These are phyloP conservation scores for Macropus fuliginosus DNA, from an alignment of 2,797 vertebrate genomes.

Conservation along the genomic window DNA sequence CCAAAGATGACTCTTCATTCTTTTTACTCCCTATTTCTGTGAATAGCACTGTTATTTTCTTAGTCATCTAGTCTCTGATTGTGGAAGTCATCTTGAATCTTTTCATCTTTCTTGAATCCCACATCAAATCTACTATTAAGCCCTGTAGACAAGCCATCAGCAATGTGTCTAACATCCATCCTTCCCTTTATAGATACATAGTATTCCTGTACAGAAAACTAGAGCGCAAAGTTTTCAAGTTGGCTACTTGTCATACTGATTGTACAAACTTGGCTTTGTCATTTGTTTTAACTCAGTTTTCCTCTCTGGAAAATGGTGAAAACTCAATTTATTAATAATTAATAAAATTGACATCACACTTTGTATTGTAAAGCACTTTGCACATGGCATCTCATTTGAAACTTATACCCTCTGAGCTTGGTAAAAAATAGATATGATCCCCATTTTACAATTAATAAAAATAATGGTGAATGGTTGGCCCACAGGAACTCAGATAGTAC, in stretches of 20 bases:
- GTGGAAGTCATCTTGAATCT: neutral
- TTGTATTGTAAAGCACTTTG: neutral
- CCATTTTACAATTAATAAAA: neutral
- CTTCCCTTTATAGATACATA: neutral
- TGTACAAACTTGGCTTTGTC: constrained; percentile 14
- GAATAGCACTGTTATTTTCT: neutral
- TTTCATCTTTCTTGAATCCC: neutral
- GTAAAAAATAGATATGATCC: neutral
- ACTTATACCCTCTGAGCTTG: neutral
- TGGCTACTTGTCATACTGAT: neutral
- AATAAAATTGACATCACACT: neutral
- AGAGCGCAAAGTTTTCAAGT: constrained; percentile 36
- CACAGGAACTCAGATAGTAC: neutral
- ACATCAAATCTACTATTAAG: neutral
- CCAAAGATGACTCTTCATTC: neutral
- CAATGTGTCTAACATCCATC: neutral
- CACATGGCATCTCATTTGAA: neutral
- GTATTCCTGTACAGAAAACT: constrained; percentile 29
- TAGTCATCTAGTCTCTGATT: neutral
- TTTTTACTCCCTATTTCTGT: neutral
- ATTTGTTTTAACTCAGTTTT: neutral
- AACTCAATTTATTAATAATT: constrained; percentile 39
- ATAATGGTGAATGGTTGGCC: neutral
- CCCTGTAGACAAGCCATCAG: neutral
- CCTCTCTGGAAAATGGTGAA: constrained; percentile 50